Evolutionary conservation across 2,888 invertebrate genomes (phyloP).

Genomic region (Pomacea canaliculata): DNA sequence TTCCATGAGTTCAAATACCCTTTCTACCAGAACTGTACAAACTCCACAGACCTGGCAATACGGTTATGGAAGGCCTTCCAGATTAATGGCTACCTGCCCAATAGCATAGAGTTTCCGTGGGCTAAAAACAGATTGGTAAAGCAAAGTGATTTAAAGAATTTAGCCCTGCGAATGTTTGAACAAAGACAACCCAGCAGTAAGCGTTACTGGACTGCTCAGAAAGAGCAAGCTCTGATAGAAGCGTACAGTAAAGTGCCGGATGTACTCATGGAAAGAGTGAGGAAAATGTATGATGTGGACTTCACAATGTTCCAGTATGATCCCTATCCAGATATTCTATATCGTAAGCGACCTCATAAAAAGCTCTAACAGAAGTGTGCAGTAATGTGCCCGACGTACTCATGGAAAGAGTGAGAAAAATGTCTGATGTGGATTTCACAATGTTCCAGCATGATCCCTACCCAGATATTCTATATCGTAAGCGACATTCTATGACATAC

Average conservation of each 20-base stretch:
- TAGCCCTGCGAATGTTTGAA: background rate
- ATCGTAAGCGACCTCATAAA: background rate
- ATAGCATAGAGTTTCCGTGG: background rate
- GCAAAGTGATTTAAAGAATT: background rate
- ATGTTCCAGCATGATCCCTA: conserved; percentile 23
- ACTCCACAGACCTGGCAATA: conserved; percentile 1
- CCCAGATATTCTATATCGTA: conserved; percentile 10
- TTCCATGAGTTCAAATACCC: background rate
- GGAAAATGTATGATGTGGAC: conserved; percentile 14
- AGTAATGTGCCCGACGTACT: background rate
- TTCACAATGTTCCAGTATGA: conserved; percentile 27
- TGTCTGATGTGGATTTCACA: conserved; percentile 20
- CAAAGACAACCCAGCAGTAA: conserved; percentile 3
- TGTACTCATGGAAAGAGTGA: background rate
- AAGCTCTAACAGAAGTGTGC: conserved; percentile 1
- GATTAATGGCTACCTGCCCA: conserved; percentile 24
- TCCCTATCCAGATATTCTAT: conserved; percentile 13
- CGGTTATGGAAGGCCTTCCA: conserved; percentile 25
- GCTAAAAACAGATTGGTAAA: background rate
- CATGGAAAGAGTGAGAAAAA: conserved; percentile 4
- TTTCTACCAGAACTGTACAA: conserved; percentile 1
- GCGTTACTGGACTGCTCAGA: conserved; percentile 7
- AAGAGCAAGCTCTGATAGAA: conserved; percentile 16
- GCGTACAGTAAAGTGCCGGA: conserved; percentile 17
- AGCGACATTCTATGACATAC: background rate